Evolutionary conservation across 92 coral and sea anemone species (phyloP).

Genomic region (Parazoanthus darwini): DNA sequence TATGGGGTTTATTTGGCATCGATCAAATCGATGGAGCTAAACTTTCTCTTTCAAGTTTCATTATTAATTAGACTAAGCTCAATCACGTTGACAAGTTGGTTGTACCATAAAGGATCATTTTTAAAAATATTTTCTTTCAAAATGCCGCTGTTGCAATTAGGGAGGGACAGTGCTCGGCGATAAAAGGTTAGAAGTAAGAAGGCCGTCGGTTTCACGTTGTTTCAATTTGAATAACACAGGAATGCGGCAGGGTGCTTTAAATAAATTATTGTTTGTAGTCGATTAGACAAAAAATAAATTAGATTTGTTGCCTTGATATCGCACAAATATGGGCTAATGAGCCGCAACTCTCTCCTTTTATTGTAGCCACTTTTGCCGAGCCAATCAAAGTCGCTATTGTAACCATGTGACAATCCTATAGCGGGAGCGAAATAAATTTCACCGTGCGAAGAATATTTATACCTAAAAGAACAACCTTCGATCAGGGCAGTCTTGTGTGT

Average conservation of each 20-base stretch:
- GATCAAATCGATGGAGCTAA: not conserved
- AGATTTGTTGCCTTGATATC: constrained; percentile 21
- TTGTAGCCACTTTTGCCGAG: not conserved
- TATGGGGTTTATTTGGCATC: not conserved
- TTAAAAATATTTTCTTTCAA: constrained; percentile 10
- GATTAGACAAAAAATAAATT: constrained; percentile 10
- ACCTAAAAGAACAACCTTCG: constrained; percentile 12
- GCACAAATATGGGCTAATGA: constrained; percentile 6
- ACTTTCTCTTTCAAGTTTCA: not conserved
- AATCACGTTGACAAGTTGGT: not conserved
- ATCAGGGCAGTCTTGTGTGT: not conserved
- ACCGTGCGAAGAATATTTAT: not conserved
- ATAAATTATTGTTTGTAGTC: not conserved
- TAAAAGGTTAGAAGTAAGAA: not conserved
- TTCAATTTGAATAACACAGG: constrained; percentile 23
- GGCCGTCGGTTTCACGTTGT: not conserved
- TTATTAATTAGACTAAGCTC: too few relatives aligned
- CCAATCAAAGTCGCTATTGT: not conserved
- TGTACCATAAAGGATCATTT: not conserved
- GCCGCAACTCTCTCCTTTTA: not conserved
- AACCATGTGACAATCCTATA: not conserved
- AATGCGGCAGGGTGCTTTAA: constrained; percentile 1
- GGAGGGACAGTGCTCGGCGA: not conserved
- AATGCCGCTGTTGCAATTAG: constrained; percentile 13
- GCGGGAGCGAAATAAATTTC: not conserved